Evolutionary conservation across 2,888 invertebrate genomes (phyloP), one percentile per base, ranked within the genome.

Genomic region (Morpho helenor): DNA sequence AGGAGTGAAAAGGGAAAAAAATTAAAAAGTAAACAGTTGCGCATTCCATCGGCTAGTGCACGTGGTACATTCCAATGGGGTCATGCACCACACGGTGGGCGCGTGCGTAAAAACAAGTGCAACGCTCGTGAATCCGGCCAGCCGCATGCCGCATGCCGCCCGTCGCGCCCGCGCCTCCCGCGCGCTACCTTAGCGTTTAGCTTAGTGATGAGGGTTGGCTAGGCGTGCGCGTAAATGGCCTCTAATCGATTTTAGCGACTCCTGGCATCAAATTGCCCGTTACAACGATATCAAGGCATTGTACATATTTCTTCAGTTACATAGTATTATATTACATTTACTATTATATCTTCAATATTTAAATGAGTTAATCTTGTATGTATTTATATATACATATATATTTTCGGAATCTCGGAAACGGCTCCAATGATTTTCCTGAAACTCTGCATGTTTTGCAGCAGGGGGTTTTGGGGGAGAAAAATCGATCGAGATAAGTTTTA

Each of bases 51-150:
- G 81, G 81, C 84, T 82, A 86, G 84, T 82, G 84, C 88, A 87
- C 89, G 89, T 89, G 89, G 88, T 78, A 79, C 88, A 89, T 89
- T 87, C 89, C 89, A 74, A 71, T 71, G 87, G 86, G 89, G 89
- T 89, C 90, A 89, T 87, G 87, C 83, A 82, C 87, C 87, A 84
- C 79, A 77, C 80, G 70, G 77, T 72, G 80, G 72, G 82, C 79
- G 81, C 83, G 86, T 81, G 84, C 82, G 77, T 82, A 80, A 82
- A 79, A 84, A 84, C 87, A 86, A 87, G 83, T 84, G 86, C 87
- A 84, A 75, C 78, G 80, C 71, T 76, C 56, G 61, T 64, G 61
- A 57, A 58, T 62, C 66, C 59, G 59, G 57, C 56, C 58, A 55
- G 49, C 49, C 54, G 51, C 54, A 53, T 44, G 49, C 49, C 54